Base-by-base conservation (phyloP, 2,888 invertebrate species). In the Unio delphinus region DNA sequence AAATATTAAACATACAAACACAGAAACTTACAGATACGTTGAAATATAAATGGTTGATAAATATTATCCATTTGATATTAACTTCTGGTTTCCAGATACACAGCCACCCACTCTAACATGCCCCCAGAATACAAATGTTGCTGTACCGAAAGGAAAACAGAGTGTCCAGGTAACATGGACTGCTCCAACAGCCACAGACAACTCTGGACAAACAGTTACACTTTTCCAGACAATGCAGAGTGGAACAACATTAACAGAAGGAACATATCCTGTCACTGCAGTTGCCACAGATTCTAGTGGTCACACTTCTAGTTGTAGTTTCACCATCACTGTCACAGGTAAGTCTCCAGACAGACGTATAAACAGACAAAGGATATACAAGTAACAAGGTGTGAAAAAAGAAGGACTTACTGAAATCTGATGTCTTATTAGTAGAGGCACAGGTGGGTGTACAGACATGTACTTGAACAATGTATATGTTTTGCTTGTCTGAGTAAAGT, bases 301-400 rank as follows among this genome's bases (percentile, higher is more conserved):
- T 1, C 74, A 75, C 26, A 72, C 75, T 0, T 30, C 76, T 26
- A 69, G 76, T 1, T 85, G 84, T 60, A 69, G 65, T 26, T 85
- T 85, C 63, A 75, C 64, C 7, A 74, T 85, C 55, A 75, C 74
- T 8, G 79, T 83, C 5, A 76, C 54, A 73, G 82, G 84, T 85
- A 61, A 66, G 72, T 62, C 45, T 45, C 3, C 45, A 45, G 45
- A 45, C 45, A 45, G 45, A 45, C 45, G 15, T 15, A 45, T 15
- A 15, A 45, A 45, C 2, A 45, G 3, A 15, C 45, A 45, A 45
- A 45, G 3, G 45, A 45, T 45, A 15, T 15, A 45, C 3, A 45
- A 15, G 45, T 45, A 11, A 45, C 11, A 45, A 45, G 11, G 11
- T 11, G 11, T 11, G 11, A 11, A 34, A 4, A 8, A 34, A 34